Base-by-base conservation (phyloP, 2,888 invertebrate genomes). In the Ametastegia equiseti region DNA sequence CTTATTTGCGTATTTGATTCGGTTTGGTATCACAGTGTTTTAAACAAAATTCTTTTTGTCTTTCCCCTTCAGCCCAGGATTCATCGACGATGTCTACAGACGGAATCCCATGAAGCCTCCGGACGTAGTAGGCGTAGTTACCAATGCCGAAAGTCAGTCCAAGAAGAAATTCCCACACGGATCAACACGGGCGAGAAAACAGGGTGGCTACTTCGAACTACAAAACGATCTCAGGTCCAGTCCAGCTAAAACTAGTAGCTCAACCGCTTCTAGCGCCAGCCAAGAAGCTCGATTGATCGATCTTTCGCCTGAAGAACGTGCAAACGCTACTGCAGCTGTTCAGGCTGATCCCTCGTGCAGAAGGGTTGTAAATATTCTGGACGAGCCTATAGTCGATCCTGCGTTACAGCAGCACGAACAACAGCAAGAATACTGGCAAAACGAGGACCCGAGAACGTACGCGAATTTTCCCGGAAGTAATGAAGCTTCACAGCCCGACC, bases 171-270 rank as follows among this genome's bases (percentile, higher is more conserved):
- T 92, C 88, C 86, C 91, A 84, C 82, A 90, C 87, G 23, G 85
- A 85, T 86, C 92, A 82, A 87, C 88, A 3, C 86, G 92, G 83
- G 84, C 93, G 86, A 87, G 92, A 88, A 95, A 96, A 86, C 97
- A 97, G 89, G 97, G 97, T 88, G 95, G 95, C 88, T 97, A 98
- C 89, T 95, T 95, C 86, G 97, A 97, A 89, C 93, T 98, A 33
- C 94, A 95, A 81, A 97, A 97, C 89, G 97, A 97, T 77, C 82
- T 88, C 3, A 86, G 89, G 77, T 87, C 89, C 79, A 91, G 90
- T 87, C 91, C 92, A 0, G 82, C 89, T 81, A 86, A 93, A 79
- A 86, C 89, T 1, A 88, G 90, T 0, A 91, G 93, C 71, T 92
- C 92, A 6, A 89, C 90, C 0, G 89, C 91, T 80, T 90, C 92